Evolutionary conservation across 2,113 vertebrate genomes (phyloP), one percentile per base, ranked within the genome.

Genomic region (Orientallactaga bullata): DNA sequence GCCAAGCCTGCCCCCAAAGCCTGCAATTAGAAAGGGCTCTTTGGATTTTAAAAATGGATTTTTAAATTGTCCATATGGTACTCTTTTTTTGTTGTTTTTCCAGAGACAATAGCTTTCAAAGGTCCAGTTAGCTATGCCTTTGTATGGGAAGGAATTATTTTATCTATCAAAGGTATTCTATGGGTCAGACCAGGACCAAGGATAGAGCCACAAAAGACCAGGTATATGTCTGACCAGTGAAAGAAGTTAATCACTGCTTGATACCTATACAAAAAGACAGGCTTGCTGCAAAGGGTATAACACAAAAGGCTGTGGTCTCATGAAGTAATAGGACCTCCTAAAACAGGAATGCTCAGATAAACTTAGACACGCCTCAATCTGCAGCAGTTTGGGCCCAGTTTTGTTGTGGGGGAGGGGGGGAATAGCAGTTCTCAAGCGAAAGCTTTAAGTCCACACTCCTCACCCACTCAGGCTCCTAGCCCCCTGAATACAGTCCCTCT

Each of bases 41-140:
- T 94, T 66, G 32, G 61, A 91, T 89, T 91, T 95, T 72, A 74
- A 95, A 95, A 94, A 88, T 88, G 81, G 39, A 61, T 88, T 94
- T 96, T 85, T 89, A 92, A 93, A 93, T 85, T 93, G 87, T 81
- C 91, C 81, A 91, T 73, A 76, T 35, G 51, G 58, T 21, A 32
- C 39, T 26, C 71, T 47, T 55, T 89, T 37, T 35, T n/a, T 55
- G 15, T 80, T 32, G 47, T 30, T 65, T 61, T 35, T 30, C 20
- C 42, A 51, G n/a, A 92, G 61, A 95, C 60, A 95, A 89, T 39
- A 69, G 37, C 35, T 95, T 91, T 93, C 79, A 81, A 94, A 95
- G 23, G 20, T 97, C 89, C 12, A 16, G 39, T 77, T 69, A 78
- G 88, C 73, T 84, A 85, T 55, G 79, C 55, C 77, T 94, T 88